Conservation (phyloP, 2,113 vertebrate species). For the Raphicerus campestris region DNA sequence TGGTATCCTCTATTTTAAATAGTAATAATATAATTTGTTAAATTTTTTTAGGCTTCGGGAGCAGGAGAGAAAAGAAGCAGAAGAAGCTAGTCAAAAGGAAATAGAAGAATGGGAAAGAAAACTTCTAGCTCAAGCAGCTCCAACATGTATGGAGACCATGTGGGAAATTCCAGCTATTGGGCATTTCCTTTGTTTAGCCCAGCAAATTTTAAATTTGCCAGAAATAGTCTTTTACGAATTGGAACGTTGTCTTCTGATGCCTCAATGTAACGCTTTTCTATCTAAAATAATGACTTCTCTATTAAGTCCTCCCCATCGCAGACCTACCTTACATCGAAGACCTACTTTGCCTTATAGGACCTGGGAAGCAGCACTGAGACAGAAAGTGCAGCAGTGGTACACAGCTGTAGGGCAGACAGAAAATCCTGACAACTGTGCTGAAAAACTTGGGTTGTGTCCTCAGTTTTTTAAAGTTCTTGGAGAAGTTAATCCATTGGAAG, state of each 20-base stretch:
- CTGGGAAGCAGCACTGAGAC: conserved; percentile 94
- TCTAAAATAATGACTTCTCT: conserved; percentile 98
- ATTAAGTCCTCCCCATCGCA: conserved; percentile 89
- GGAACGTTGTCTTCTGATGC: conserved; percentile 97
- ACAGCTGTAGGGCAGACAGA: conserved; percentile 85
- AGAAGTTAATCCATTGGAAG: conserved; percentile 90
- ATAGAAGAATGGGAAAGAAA: conserved; percentile 95
- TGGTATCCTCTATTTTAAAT: conserved; percentile 56
- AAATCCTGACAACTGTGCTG: conserved; percentile 86
- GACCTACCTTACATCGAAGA: conserved; percentile 89
- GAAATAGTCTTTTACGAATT: conserved; percentile 98
- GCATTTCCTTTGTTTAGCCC: conserved; percentile 97
- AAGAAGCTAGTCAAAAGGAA: conserved; percentile 95
- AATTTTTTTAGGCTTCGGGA: conserved; percentile 89
- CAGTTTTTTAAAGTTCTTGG: conserved; percentile 93
- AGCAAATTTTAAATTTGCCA: conserved; percentile 94
- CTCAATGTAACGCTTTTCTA: conserved; percentile 93
- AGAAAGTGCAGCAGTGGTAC: conserved; percentile 93
- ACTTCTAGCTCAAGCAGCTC: conserved; percentile 89
- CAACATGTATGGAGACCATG: conserved; percentile 88
- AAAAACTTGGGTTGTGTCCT: conserved; percentile 92
- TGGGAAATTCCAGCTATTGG: conserved; percentile 99
- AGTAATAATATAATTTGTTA: conserved; percentile 65
- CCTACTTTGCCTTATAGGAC: conserved; percentile 90
- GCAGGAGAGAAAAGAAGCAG: conserved; percentile 94